phyloP scores from a whole-genome alignment of 2,888 invertebrate genomes.

The Sepioteuthis lessoniana region DNA sequence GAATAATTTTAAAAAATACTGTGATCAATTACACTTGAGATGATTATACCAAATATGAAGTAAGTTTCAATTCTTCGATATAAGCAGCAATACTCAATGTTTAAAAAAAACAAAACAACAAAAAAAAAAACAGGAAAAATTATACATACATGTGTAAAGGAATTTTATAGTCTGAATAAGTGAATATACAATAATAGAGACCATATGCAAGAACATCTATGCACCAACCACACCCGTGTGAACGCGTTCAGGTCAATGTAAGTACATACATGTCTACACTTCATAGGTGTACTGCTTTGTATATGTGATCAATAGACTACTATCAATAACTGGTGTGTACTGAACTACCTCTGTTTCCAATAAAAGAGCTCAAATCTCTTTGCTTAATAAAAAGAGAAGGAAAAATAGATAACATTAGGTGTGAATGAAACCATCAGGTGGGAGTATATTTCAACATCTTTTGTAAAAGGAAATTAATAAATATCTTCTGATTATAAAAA shows the following conservation, averaged over 20 bases:
- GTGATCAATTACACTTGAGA: too few species aligned
- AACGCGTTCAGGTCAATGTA: background rate
- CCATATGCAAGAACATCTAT: background rate
- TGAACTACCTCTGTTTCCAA: background rate
- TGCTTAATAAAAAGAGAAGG: background rate
- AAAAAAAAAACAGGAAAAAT: too few species aligned
- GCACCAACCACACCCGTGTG: background rate
- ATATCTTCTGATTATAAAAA: conserved; percentile 1
- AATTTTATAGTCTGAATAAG: background rate
- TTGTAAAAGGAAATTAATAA: background rate
- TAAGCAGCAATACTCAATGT: background rate
- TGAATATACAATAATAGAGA: background rate
- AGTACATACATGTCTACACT: conserved; percentile 20
- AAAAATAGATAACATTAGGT: background rate
- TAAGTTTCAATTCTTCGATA: background rate
- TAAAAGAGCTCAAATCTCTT: background rate
- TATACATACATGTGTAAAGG: background rate
- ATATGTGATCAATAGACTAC: background rate
- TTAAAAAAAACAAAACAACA: background rate
- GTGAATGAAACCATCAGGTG: background rate
- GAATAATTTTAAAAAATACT: too few species aligned
- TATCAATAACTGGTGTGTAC: conserved; percentile 33
- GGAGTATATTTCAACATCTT: background rate
- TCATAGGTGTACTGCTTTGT: background rate
- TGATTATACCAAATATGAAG: background rate